phyloP scores from a whole-genome alignment of 2,113 vertebrate genomes.

The Meles meles region DNA sequence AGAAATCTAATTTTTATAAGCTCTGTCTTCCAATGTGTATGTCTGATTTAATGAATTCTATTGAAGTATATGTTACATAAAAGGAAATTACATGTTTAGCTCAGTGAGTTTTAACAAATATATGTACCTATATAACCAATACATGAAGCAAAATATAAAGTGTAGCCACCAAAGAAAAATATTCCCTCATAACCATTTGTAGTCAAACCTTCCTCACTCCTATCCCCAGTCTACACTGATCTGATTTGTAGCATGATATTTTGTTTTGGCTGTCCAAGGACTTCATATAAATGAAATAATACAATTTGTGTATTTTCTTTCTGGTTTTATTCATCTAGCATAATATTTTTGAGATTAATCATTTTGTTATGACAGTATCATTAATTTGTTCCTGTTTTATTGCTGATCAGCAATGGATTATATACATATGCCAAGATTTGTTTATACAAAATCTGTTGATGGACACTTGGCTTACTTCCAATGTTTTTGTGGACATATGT shows the following conservation, averaged over 20 bases:
- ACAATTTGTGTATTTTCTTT: not conserved
- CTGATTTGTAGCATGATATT: not conserved
- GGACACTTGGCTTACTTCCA: not conserved
- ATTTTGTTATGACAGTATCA: not conserved
- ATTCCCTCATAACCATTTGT: not conserved
- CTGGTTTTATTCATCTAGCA: not conserved
- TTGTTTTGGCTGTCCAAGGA: not conserved
- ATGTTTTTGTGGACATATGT: not conserved
- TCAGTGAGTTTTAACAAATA: not conserved
- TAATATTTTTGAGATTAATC: not conserved
- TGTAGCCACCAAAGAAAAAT: not conserved
- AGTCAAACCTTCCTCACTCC: not conserved
- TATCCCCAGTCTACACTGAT: not conserved
- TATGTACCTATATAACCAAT: not conserved
- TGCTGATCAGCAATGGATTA: not conserved
- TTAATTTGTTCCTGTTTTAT: not conserved
- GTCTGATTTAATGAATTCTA: not conserved
- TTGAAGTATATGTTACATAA: not conserved
- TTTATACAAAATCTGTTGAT: constrained; percentile 29
- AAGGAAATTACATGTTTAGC: not conserved
- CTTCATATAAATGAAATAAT: not conserved
- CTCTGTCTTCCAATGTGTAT: not conserved
- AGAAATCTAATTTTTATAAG: not conserved
- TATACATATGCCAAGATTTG: not conserved
- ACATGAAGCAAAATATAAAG: not conserved